Evolutionary conservation across 2,113 vertebrate genomes (phyloP), one percentile per base, ranked within the genome.

Genomic region (Aleadryas rufinucha): DNA sequence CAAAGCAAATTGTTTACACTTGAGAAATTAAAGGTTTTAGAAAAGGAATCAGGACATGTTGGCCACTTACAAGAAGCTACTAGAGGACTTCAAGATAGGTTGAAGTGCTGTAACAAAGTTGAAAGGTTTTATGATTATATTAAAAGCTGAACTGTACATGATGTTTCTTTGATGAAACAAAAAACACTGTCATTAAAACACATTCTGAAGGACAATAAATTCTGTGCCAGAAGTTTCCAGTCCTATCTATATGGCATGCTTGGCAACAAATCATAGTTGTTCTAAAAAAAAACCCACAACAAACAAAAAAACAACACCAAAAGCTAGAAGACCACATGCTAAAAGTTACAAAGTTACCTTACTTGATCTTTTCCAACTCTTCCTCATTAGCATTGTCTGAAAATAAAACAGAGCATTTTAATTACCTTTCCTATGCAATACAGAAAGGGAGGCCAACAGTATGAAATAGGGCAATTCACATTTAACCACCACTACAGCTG

Each of bases 291-390:
- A 35, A 49, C 28, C 28, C 84, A 23, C 10, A 35, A 19, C 3
- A 42, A 39, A 22, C 33, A 11, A 56, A 50, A 23, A 9, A 15
- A 5, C 19, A 70, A 23, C 0, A 2, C 10, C 45, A 59, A n/a
- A 93, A 68, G 59, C 63, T 91, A 89, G 89, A 97, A 97, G 93
- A 96, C 84, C 92, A 97, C 98, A 99, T 98, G 98, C 97, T 98
- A 98, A 97, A 98, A 97, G 98, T 99, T 99, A 99, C 99, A 96
- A 98, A 97, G 98, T 99, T 99, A 99, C 99, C 99, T 99, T 99
- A 99, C 99, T 99, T 98, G 99, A 99, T 99, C 99, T 98, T 99
- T 99, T 99, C 99, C 99, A 99, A 99, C 98, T 99, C 99, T 99
- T 99, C 99, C 99, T 99, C 99, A 99, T 99, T 98, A 99, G 98